Conservation (phyloP, 2,888 invertebrate genomes). For the Limnephilus rhombicus region DNA sequence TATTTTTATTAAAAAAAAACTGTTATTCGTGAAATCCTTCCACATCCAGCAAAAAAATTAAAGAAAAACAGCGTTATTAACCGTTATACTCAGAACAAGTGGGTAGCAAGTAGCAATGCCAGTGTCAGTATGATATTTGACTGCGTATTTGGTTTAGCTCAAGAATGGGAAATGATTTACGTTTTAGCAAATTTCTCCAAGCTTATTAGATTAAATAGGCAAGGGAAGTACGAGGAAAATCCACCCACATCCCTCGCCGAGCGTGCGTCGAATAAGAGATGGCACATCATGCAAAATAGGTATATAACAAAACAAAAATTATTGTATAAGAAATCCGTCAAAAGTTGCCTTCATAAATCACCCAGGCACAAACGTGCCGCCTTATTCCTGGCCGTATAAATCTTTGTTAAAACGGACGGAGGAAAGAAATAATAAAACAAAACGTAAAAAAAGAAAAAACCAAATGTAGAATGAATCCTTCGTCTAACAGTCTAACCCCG, state of each 20-base stretch:
- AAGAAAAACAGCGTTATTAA: background rate
- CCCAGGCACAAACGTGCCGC: slow-evolving; percentile 62
- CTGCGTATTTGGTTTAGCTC: background rate
- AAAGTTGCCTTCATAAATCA: slow-evolving; percentile 66
- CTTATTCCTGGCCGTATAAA: slow-evolving; percentile 64
- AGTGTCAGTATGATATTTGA: background rate
- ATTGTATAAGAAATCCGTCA: slow-evolving; percentile 65
- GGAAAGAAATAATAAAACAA: slow-evolving; percentile 58
- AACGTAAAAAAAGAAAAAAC: slow-evolving; percentile 1
- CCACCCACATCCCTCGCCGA: background rate
- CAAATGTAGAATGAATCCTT: background rate
- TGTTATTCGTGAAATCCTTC: too few species aligned
- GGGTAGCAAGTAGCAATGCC: background rate
- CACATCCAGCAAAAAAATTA: too few species aligned
- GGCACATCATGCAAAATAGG: slow-evolving; percentile 61
- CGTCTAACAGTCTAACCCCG: too few species aligned
- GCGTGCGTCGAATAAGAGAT: slow-evolving; percentile 40
- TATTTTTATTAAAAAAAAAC: too few species aligned
- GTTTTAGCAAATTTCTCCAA: slow-evolving; percentile 29
- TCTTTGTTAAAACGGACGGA: slow-evolving; percentile 64
- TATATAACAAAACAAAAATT: slow-evolving; percentile 61
- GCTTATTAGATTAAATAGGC: slow-evolving; percentile 21
- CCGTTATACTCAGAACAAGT: background rate
- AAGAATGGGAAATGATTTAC: slow-evolving; percentile 33
- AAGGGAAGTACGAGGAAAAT: background rate